A percentile compares a stretch with the other conserved stretches of the same genome.
These are phyloP conservation scores for Drosophila anomalata DNA, from an alignment of 2,888 invertebrate species.

Conservation along the genomic window DNA sequence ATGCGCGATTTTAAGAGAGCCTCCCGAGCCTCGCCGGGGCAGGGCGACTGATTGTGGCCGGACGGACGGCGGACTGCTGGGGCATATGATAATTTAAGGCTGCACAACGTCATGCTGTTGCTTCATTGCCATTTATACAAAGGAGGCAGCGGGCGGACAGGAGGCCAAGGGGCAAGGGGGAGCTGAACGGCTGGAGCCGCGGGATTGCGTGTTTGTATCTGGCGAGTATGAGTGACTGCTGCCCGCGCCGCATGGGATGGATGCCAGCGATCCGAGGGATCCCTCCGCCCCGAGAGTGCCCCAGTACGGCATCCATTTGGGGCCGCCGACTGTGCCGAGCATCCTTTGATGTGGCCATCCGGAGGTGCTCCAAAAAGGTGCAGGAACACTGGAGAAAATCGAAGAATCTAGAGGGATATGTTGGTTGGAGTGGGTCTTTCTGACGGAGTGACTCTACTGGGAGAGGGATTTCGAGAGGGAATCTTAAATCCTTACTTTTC, in stretches of 20 bases:
- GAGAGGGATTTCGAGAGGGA: not conserved
- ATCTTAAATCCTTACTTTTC: not conserved
- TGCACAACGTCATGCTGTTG: slow-evolving; percentile 80
- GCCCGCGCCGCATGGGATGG: slow-evolving; percentile 58
- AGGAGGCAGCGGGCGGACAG: slow-evolving; percentile 27
- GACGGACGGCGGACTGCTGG: slow-evolving; percentile 47
- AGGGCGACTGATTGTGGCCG: slow-evolving; percentile 59
- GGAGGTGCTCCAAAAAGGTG: slow-evolving; percentile 35
- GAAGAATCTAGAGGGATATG: not conserved
- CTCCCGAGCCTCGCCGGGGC: slow-evolving; percentile 31
- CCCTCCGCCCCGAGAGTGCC: slow-evolving; percentile 2
- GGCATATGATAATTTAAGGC: slow-evolving; percentile 80
- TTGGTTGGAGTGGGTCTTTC: not conserved
- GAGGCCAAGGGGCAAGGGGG: not conserved
- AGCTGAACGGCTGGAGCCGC: slow-evolving; percentile 44
- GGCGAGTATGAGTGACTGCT: slow-evolving; percentile 78
- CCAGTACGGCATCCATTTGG: slow-evolving; percentile 42
- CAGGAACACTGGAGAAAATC: slow-evolving; percentile 17
- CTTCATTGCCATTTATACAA: slow-evolving; percentile 78
- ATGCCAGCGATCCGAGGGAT: slow-evolving; percentile 20
- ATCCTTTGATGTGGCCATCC: slow-evolving; percentile 81
- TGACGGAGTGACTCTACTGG: not conserved
- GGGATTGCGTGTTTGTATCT: slow-evolving; percentile 70
- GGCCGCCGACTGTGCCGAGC: slow-evolving; percentile 79
- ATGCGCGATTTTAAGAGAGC: slow-evolving; percentile 57